Evolutionary conservation across 2,888 invertebrate genomes (phyloP).

Genomic region (Amorpha juglandis): DNA sequence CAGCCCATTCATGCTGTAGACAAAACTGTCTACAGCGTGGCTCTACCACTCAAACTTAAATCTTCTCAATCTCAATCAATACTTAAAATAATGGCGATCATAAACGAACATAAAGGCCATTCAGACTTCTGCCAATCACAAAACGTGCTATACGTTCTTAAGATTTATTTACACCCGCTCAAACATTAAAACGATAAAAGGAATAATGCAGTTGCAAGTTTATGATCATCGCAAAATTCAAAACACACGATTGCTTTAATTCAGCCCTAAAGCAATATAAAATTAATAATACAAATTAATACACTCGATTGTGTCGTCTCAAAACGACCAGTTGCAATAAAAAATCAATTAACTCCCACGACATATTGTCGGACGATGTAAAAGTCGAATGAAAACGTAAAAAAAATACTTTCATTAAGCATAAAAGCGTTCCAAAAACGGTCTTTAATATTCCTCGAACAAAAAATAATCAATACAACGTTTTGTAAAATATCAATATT

Average conservation of each 20-base stretch:
- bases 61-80: too few species aligned
- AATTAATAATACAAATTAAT: conserved; percentile 22
- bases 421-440: conserved; percentile 28
- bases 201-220: conserved; percentile 14
- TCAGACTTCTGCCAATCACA: neutral
- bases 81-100: neutral
- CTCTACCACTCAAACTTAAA: too few species aligned
- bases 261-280: conserved; percentile 29
- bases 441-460: neutral
- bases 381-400: conserved; percentile 13
- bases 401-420: conserved; percentile 20
- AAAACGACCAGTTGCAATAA: conserved; percentile 33
- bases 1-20: too few species aligned
- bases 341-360: conserved; percentile 41
- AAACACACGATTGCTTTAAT: conserved; percentile 28
- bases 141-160: neutral
- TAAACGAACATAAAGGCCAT: neutral
- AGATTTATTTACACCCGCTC: conserved; percentile 6
- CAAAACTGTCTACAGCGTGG: too few species aligned
- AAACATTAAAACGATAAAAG: conserved; percentile 22
- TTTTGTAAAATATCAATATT: conserved; percentile 28
- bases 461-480: conserved; percentile 1
- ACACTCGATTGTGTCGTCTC: conserved; percentile 9
- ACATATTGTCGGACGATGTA: conserved; percentile 28
- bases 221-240: neutral